Percentiles rank a stretch among this genome's conserved stretches.
phyloP scores from a whole-genome alignment of 2,888 invertebrate genomes.

The Spodoptera exigua region DNA sequence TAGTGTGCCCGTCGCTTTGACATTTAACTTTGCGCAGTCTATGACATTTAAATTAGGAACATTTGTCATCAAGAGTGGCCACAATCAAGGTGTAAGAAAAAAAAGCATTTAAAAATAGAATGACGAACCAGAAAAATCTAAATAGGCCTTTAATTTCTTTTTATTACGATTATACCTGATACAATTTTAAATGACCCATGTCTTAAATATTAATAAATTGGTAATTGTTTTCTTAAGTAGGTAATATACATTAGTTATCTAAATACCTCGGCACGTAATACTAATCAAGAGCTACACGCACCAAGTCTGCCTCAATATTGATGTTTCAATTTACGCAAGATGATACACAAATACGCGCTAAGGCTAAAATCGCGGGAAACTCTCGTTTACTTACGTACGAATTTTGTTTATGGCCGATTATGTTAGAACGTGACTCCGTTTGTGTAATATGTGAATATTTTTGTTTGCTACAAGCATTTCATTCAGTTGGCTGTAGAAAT shows the following conservation, averaged over 20 bases:
- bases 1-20: not conserved
- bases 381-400: constrained; percentile 30
- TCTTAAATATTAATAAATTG: too few species aligned
- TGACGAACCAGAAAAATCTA: not conserved
- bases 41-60: constrained; percentile 34
- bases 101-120: constrained; percentile 7
- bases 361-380: constrained; percentile 21
- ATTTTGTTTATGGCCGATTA: constrained; percentile 45
- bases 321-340: constrained; percentile 28
- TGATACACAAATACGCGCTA: constrained; percentile 10
- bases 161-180: too few species aligned
- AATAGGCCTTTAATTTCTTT: too few species aligned
- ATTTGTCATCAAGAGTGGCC: constrained; percentile 1
- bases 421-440: constrained; percentile 42
- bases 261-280: not conserved
- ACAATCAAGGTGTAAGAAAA: not conserved
- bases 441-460: constrained; percentile 31
- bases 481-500: constrained; percentile 19
- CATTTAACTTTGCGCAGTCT: constrained; percentile 18
- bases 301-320: constrained; percentile 3
- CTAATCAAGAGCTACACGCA: constrained; percentile 20
- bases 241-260: too few species aligned
- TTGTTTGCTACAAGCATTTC: constrained; percentile 22
- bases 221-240: too few species aligned
- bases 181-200: too few species aligned